Conservation (phyloP, 2,888 invertebrate species). For the Drosophila fulvimacula region DNA sequence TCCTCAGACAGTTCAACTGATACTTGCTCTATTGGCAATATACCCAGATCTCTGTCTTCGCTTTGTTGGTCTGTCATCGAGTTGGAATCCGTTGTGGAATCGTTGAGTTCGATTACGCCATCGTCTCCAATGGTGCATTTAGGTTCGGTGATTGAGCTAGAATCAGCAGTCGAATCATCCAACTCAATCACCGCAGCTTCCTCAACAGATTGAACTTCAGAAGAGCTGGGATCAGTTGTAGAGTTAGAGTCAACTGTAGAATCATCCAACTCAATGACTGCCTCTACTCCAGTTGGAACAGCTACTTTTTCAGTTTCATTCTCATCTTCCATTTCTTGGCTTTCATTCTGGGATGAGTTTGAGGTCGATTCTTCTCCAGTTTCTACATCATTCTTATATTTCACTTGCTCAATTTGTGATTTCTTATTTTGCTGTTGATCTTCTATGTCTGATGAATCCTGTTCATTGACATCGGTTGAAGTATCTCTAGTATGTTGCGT, state of each 20-base stretch:
- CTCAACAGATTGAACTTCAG: background rate
- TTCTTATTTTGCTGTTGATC: background rate
- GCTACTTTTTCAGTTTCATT: background rate
- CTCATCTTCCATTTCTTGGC: background rate
- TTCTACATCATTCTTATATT: background rate
- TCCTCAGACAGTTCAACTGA: background rate
- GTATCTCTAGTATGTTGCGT: background rate
- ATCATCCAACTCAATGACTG: slow-evolving; percentile 11
- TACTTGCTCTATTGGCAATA: background rate
- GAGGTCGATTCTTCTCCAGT: background rate
- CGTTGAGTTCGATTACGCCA: slow-evolving; percentile 5
- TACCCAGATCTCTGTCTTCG: background rate
- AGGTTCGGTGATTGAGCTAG: background rate
- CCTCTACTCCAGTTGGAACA: background rate
- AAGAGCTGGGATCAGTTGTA: slow-evolving; percentile 4
- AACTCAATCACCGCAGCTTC: slow-evolving; percentile 2
- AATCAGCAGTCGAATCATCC: slow-evolving; percentile 4
- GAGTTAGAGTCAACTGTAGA: slow-evolving; percentile 3
- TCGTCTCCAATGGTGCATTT: background rate
- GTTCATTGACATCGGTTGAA: background rate
- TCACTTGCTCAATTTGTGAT: background rate
- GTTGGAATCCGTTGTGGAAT: slow-evolving; percentile 2
- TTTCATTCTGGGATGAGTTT: background rate
- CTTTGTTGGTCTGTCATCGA: background rate
- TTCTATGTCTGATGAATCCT: background rate